Percentiles rank a stretch among this genome's conserved stretches.
Conservation (phyloP, 2,113 vertebrate genomes). For the Ailuropoda melanoleuca region DNA sequence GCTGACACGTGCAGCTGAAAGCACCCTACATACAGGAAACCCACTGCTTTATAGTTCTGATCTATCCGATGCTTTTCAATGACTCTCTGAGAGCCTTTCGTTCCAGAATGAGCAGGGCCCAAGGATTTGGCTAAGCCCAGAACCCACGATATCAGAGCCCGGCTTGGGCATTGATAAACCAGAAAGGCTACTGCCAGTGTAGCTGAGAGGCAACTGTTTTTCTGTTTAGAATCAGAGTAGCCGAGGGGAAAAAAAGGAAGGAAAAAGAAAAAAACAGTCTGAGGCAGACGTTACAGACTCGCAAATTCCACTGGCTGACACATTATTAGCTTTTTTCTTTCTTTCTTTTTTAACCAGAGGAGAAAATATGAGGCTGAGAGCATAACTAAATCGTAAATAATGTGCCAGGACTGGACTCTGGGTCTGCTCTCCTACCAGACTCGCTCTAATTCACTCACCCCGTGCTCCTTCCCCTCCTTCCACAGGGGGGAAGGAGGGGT, state of each 20-base stretch:
- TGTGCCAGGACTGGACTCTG: background rate
- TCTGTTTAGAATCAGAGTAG: background rate
- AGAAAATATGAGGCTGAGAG: background rate
- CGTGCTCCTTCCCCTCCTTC: background rate
- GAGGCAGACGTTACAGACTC: background rate
- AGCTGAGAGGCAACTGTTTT: background rate
- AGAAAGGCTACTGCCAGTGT: background rate
- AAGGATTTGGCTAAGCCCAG: background rate
- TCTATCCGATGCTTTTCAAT: background rate
- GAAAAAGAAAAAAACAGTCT: background rate
- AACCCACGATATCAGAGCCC: background rate
- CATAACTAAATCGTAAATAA: constrained; percentile 17
- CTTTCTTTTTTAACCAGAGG: background rate
- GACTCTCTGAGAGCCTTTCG: background rate
- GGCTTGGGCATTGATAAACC: background rate
- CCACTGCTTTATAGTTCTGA: background rate
- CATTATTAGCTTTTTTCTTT: background rate
- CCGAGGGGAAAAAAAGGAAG: background rate
- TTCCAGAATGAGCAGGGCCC: background rate
- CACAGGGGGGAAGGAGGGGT: background rate
- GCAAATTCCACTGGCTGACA: background rate
- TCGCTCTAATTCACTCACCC: background rate
- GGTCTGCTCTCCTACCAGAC: background rate
- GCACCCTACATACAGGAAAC: background rate
- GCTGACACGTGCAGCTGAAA: background rate